Conservation (phyloP, 2,797 vertebrate species). For the Orientallactaga sibirica region DNA sequence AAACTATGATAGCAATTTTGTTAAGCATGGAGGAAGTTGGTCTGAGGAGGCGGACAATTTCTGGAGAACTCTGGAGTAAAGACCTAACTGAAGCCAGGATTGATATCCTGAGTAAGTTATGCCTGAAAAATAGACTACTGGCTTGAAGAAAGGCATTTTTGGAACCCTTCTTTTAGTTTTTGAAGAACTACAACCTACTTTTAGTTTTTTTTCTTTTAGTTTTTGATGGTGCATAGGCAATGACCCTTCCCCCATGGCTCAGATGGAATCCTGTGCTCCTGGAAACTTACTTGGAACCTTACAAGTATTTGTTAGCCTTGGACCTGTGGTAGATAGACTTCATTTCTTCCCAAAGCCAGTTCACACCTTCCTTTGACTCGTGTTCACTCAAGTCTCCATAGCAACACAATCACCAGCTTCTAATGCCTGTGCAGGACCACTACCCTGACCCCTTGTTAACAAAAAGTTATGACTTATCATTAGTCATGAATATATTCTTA, state of each 20-base stretch:
- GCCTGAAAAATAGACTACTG: not conserved
- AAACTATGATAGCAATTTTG: not conserved
- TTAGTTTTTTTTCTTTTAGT: too few relatives aligned
- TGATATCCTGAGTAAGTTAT: not conserved
- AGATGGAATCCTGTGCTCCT: not conserved
- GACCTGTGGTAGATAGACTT: not conserved
- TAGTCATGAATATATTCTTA: constrained; percentile 71
- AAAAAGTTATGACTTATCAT: constrained; percentile 72
- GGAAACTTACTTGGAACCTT: not conserved
- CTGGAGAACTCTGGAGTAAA: not conserved
- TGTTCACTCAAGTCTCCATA: not conserved
- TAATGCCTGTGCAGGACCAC: not conserved
- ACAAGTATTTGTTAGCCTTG: not conserved
- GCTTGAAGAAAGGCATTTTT: not conserved
- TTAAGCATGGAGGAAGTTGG: too few relatives aligned
- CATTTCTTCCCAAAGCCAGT: not conserved
- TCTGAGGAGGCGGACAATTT: too few relatives aligned
- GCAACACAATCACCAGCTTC: too few relatives aligned
- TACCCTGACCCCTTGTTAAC: constrained; percentile 26
- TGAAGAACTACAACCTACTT: too few relatives aligned
- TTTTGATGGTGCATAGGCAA: not conserved
- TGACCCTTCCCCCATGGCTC: not conserved
- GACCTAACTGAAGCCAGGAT: not conserved
- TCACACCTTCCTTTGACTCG: not conserved
- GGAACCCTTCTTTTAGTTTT: too few relatives aligned